Evolutionary conservation across 2,113 vertebrate species (phyloP).

Genomic region (Ginglymostoma cirratum): DNA sequence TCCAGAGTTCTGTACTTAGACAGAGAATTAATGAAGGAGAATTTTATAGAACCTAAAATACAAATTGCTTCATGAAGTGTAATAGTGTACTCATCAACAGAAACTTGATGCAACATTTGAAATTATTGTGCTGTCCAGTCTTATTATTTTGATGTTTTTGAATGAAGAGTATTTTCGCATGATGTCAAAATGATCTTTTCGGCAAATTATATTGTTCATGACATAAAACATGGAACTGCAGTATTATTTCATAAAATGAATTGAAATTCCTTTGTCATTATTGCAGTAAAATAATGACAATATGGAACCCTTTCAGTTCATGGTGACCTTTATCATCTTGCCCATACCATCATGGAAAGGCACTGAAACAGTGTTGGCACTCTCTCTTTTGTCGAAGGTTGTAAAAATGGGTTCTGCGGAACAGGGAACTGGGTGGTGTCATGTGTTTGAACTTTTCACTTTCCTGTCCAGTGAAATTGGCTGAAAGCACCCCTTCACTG

Average conservation of each 20-base stretch:
- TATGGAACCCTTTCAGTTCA: background rate
- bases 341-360: background rate
- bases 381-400: background rate
- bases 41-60: conserved; percentile 38
- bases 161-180: background rate
- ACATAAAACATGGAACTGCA: background rate
- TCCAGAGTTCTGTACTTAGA: conserved; percentile 42
- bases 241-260: background rate
- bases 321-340: background rate
- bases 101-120: background rate
- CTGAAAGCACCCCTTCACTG: background rate
- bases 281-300: background rate
- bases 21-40: background rate
- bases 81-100: background rate
- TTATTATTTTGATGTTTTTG: background rate
- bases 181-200: background rate
- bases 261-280: background rate
- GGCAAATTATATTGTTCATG: background rate
- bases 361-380: background rate
- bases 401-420: background rate
- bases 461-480: background rate
- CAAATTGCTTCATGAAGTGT: background rate
- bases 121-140: background rate
- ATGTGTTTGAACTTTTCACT: conserved; percentile 11
- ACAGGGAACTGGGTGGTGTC: background rate